Evolutionary conservation across 2,888 invertebrate genomes (phyloP).

Genomic region (Nephrotoma flavescens): DNA sequence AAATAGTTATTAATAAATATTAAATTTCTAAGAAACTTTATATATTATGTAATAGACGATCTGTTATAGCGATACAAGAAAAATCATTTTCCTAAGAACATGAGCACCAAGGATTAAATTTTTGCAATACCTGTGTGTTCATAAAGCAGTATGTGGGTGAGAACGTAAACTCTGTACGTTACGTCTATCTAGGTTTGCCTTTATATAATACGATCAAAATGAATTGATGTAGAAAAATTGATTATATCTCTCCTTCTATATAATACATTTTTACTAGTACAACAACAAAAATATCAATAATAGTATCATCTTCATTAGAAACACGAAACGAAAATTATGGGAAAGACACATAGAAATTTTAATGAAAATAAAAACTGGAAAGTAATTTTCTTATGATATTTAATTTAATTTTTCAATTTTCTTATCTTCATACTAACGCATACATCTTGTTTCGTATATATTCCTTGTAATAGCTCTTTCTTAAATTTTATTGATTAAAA

Average conservation of each 20-base stretch:
- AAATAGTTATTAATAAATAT: background rate
- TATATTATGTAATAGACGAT: background rate
- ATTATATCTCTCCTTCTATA: background rate
- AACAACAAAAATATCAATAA: too few species aligned
- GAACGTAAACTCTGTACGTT: too few species aligned
- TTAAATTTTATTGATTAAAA: background rate
- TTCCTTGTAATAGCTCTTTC: background rate
- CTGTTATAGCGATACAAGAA: background rate
- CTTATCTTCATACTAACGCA: background rate
- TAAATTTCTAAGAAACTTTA: background rate
- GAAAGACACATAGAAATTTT: background rate
- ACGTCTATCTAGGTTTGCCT: background rate
- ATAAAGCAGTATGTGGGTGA: too few species aligned
- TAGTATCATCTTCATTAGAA: background rate
- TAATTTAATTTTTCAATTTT: background rate
- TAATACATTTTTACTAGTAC: background rate
- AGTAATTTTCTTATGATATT: background rate
- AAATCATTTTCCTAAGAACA: background rate
- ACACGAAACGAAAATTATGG: background rate
- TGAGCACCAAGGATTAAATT: too few species aligned
- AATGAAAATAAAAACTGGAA: background rate
- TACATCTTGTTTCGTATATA: background rate
- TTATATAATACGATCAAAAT: background rate
- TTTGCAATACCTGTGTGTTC: too few species aligned
- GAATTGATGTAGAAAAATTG: background rate